These are phyloP conservation scores for Eilema depressum DNA, from an alignment of 2,888 invertebrate species.

Conservation along the genomic window DNA sequence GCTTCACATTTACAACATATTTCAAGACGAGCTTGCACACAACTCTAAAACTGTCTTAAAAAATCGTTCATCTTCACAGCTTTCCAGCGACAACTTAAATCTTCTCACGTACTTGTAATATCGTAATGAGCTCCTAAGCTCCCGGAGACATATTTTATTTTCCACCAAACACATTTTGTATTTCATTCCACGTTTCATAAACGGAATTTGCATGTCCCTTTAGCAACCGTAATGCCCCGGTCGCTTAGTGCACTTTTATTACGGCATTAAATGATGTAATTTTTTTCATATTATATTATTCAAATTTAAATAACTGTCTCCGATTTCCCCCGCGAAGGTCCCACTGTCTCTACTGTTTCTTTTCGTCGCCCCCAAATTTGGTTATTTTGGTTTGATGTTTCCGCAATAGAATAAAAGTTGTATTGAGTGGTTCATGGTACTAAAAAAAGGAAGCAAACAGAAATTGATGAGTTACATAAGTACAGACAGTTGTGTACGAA, in stretches of 20 bases:
- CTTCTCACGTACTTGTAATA: constrained; percentile 84
- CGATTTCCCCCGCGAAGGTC: constrained; percentile 82
- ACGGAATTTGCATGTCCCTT: constrained; percentile 84
- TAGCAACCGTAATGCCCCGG: constrained; percentile 83
- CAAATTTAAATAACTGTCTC: constrained; percentile 88
- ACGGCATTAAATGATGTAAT: constrained; percentile 88
- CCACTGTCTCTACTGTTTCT: constrained; percentile 79
- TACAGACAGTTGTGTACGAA: background rate
- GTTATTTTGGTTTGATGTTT: constrained; percentile 82
- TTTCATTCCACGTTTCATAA: constrained; percentile 87
- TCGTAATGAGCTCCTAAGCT: constrained; percentile 83
- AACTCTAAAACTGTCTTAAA: constrained; percentile 47
- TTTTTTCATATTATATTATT: constrained; percentile 88
- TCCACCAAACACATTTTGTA: constrained; percentile 82
- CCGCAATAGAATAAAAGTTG: constrained; percentile 60
- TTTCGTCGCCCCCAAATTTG: constrained; percentile 82
- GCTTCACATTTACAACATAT: constrained; percentile 36
- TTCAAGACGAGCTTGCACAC: constrained; percentile 38
- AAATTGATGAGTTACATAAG: background rate
- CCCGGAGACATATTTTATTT: constrained; percentile 83
- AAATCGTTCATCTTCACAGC: constrained; percentile 61
- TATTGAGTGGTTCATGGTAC: constrained; percentile 55
- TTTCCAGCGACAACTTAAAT: constrained; percentile 75
- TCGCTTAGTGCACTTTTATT: constrained; percentile 88
- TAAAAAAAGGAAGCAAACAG: background rate